These are phyloP conservation scores for Symphodus melops DNA, from an alignment of 2,113 vertebrate genomes.

Conservation along the genomic window DNA sequence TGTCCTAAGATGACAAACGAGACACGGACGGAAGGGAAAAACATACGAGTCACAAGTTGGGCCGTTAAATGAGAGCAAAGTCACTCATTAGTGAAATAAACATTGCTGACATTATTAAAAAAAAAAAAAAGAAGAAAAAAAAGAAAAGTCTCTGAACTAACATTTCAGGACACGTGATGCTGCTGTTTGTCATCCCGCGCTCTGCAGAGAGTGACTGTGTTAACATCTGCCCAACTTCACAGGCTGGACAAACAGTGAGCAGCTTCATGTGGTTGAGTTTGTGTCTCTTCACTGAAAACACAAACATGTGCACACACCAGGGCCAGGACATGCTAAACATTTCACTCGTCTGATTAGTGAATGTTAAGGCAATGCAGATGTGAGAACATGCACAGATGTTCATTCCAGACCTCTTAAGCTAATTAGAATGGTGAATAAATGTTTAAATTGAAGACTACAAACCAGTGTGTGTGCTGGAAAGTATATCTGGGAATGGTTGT, in stretches of 20 bases:
- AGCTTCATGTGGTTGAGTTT: background rate
- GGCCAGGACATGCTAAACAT: background rate
- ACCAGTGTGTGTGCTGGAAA: no score
- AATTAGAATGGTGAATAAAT: background rate
- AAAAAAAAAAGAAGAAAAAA: background rate
- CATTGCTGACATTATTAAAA: background rate
- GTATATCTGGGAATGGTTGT: no score
- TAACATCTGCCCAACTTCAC: background rate
- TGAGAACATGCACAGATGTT: background rate
- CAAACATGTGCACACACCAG: background rate
- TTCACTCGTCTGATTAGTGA: background rate
- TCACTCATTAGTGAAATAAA: background rate
- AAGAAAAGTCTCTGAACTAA: slow-evolving; percentile 9
- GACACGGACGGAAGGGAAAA: background rate
- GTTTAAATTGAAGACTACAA: slow-evolving; percentile 17
- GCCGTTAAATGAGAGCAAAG: background rate
- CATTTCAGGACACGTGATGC: background rate
- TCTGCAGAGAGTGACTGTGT: background rate
- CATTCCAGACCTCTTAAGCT: no score
- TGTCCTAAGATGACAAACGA: background rate
- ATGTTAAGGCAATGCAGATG: background rate
- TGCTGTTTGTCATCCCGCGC: background rate
- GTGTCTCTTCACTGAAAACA: slow-evolving; percentile 15
- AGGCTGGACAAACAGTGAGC: slow-evolving; percentile 10
- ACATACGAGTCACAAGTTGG: background rate